Percentiles rank a stretch among this genome's conserved stretches.
phyloP scores from a whole-genome alignment of 2,888 invertebrate species.

The Platycheirus albimanus region DNA sequence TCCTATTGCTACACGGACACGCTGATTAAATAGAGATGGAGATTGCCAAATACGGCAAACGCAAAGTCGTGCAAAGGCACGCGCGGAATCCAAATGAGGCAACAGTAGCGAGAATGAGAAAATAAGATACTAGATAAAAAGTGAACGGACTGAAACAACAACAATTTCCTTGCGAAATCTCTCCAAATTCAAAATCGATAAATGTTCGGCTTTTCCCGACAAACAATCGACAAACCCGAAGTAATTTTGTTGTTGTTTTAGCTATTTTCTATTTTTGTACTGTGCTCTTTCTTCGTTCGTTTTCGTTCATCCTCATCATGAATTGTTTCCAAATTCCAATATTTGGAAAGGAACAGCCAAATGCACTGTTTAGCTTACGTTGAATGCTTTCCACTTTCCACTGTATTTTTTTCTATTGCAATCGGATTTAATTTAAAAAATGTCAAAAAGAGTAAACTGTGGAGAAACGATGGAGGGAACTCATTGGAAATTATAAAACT shows the following conservation, averaged over 20 bases:
- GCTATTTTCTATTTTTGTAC: neutral
- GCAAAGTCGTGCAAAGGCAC: conserved; percentile 51
- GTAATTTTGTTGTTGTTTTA: no score
- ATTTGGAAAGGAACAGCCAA: neutral
- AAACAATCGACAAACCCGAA: no score
- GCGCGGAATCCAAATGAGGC: conserved; percentile 25
- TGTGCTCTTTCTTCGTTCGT: conserved; percentile 38
- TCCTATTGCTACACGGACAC: no score
- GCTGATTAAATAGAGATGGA: no score
- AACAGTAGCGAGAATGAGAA: conserved; percentile 24
- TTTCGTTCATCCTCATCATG: no score
- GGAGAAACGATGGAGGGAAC: no score
- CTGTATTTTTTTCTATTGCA: neutral
- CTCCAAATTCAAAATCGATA: conserved; percentile 59
- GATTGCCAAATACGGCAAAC: conserved; percentile 52
- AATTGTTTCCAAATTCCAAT: no score
- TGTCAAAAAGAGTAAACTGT: no score
- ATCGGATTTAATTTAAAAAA: no score
- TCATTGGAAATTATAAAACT: no score
- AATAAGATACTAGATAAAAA: conserved; percentile 30
- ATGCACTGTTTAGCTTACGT: no score
- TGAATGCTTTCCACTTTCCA: neutral
- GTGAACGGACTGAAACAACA: conserved; percentile 29
- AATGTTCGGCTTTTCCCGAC: conserved; percentile 36
- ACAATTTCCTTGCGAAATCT: conserved; percentile 40